phyloP scores from a whole-genome alignment of 2,797 vertebrate species.

The Notolabrus celidotus region DNA sequence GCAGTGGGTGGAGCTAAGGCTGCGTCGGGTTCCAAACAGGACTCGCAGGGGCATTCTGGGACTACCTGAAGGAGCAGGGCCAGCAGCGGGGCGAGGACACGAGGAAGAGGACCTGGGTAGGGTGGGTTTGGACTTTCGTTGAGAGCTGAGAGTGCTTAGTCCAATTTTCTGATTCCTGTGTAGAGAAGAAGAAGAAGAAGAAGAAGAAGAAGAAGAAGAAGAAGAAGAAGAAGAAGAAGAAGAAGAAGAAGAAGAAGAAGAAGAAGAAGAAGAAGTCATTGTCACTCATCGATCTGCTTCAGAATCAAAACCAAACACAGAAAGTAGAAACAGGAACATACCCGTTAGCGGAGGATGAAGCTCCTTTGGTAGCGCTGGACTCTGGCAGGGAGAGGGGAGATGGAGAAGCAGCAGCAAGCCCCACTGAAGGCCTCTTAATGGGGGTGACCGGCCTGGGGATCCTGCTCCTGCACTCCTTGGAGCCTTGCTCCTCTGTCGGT shows the following conservation, averaged over 20 bases:
- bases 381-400: constrained; percentile 61
- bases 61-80: constrained; percentile 75
- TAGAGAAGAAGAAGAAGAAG: constrained; percentile 29
- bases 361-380: constrained; percentile 47
- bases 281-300: neutral
- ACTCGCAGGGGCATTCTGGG: constrained; percentile 80
- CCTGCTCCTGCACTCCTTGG: constrained; percentile 84
- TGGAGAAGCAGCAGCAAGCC: constrained; percentile 30
- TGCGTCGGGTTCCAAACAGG: constrained; percentile 84
- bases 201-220: constrained; percentile 32
- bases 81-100: constrained; percentile 65
- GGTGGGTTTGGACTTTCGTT: constrained; percentile 76
- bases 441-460: constrained; percentile 86
- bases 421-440: constrained; percentile 52
- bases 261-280: constrained; percentile 16
- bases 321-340: constrained; percentile 65
- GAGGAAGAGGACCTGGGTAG: constrained; percentile 71
- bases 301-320: neutral
- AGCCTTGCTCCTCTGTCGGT: constrained; percentile 66
- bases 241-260: constrained; percentile 23
- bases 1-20: constrained; percentile 88
- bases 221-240: constrained; percentile 13
- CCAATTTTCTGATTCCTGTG: constrained; percentile 85
- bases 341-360: constrained; percentile 79
- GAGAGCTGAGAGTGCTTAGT: constrained; percentile 59